Base-by-base conservation (phyloP, 2,113 vertebrate species). In the Brachirus orientalis region DNA sequence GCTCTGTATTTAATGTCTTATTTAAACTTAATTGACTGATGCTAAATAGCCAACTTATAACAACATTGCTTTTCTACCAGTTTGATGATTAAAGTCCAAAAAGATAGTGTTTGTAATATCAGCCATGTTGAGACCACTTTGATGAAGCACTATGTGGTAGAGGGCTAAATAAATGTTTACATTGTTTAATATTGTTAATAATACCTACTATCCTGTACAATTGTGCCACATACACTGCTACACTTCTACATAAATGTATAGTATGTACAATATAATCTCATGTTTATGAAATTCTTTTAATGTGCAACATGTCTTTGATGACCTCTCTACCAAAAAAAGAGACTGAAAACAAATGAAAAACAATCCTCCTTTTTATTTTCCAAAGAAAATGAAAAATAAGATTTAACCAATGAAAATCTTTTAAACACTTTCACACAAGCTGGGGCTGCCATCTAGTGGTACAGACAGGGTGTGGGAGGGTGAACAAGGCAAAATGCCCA, bases 381-480 rank as follows among this genome's bases (percentile, higher is more conserved):
- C 16, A 55, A 38, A 37, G 35, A 28, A 18, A 36, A n/a, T 3
- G 14, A 8, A 18, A 53, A n/a, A 55, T 19, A 4, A 55, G 16
- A 18, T 22, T 1, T n/a, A n/a, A 54, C 40, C 6, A n/a, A 57
- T 41, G 53, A 10, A 2, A 8, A 46, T 17, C 46, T 52, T 9
- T 0, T 18, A n/a, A 12, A 12, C 7, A 1, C 43, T 1, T 53
- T 63, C 16, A 58, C 10, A 56, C 3, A 37, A 58, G 19, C 3
- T 10, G 3, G 40, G 4, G 33, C 63, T 69, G 85, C 77, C 88
- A 61, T 59, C 83, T 79, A 63, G 47, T 50, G 81, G 64, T 37
- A 2, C 33, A 75, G 3, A 67, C 7, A 52, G 8, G n/a, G n/a
- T n/a, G 6, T 0, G 41, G 6, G 10, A 7, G 33, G 43, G 19